A percentile compares a stretch with the other conserved stretches of the same genome.
phyloP scores from a whole-genome alignment of 2,888 invertebrate species.

The Erebia palarica region DNA sequence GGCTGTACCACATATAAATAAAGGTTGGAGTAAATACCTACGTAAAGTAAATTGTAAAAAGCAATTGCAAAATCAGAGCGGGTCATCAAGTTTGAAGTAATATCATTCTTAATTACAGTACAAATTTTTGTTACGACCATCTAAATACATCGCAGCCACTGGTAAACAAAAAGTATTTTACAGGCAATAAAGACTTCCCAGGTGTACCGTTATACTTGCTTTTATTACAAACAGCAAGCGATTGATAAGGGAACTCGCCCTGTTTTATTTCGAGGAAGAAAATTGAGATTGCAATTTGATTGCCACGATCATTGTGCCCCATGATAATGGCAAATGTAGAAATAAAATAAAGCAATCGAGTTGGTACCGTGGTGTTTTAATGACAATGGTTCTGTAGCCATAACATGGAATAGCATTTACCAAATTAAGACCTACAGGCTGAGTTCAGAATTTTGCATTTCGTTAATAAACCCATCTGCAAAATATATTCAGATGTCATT shows the following conservation, averaged over 20 bases:
- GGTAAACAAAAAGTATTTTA: constrained; percentile 23
- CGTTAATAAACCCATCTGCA: no score
- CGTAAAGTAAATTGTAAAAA: no score
- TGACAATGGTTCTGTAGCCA: neutral
- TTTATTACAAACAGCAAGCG: constrained; percentile 23
- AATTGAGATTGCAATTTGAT: constrained; percentile 20
- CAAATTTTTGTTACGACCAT: constrained; percentile 20
- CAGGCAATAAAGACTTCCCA: constrained; percentile 26
- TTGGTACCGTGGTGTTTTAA: neutral
- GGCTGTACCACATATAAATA: no score
- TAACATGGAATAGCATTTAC: no score
- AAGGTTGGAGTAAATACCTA: no score
- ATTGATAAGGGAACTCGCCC: constrained; percentile 8
- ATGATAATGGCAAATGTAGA: neutral
- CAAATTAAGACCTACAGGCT: no score
- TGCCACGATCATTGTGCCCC: constrained; percentile 2
- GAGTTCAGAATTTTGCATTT: no score
- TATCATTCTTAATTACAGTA: constrained; percentile 5
- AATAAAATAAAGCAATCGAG: neutral
- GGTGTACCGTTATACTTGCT: constrained; percentile 22
- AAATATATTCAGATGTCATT: no score
- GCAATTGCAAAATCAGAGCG: no score
- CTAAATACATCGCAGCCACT: constrained; percentile 11
- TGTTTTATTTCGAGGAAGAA: constrained; percentile 16
- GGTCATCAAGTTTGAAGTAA: neutral